A percentile compares a stretch with the other conserved stretches of the same genome.
phyloP scores from a whole-genome alignment of 2,888 invertebrate species.

The Disparrhopalites patrizii region DNA sequence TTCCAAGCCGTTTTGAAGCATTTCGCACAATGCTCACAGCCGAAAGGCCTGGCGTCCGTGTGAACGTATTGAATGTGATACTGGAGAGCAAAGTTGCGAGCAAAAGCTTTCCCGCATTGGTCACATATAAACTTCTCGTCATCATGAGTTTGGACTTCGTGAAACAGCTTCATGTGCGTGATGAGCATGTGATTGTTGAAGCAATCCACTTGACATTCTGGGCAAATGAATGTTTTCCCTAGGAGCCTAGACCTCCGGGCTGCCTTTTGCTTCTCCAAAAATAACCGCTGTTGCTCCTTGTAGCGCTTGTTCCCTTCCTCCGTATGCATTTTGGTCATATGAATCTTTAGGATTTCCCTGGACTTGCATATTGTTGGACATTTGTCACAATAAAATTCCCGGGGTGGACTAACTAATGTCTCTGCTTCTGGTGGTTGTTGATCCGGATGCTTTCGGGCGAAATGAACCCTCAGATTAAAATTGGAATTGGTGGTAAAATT shows the following conservation, averaged over 20 bases:
- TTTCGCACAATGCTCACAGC: slow-evolving; percentile 19
- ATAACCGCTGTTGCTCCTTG: neutral
- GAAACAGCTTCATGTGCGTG: neutral
- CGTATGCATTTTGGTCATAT: slow-evolving; percentile 3
- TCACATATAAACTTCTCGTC: slow-evolving; percentile 10
- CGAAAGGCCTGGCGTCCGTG: neutral
- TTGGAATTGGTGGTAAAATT: neutral
- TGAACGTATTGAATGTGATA: slow-evolving; percentile 7
- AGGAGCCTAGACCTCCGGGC: neutral
- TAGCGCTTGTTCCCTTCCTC: neutral
- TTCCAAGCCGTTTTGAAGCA: slow-evolving; percentile 3
- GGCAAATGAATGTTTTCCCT: slow-evolving; percentile 1
- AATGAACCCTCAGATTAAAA: neutral
- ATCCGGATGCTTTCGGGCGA: slow-evolving; percentile 4
- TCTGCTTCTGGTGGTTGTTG: neutral
- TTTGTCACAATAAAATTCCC: neutral
- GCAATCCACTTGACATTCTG: slow-evolving; percentile 4
- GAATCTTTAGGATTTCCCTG: neutral
- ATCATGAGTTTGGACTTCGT: neutral
- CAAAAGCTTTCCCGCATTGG: slow-evolving; percentile 13
- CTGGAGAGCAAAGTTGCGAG: neutral
- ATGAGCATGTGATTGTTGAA: neutral
- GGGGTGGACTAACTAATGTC: too few species aligned
- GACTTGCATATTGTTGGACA: neutral
- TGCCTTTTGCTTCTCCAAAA: neutral